Evolutionary conservation across 2,888 invertebrate species (phyloP), one percentile per base, ranked within the genome.

Genomic region (Phasia obesa): DNA sequence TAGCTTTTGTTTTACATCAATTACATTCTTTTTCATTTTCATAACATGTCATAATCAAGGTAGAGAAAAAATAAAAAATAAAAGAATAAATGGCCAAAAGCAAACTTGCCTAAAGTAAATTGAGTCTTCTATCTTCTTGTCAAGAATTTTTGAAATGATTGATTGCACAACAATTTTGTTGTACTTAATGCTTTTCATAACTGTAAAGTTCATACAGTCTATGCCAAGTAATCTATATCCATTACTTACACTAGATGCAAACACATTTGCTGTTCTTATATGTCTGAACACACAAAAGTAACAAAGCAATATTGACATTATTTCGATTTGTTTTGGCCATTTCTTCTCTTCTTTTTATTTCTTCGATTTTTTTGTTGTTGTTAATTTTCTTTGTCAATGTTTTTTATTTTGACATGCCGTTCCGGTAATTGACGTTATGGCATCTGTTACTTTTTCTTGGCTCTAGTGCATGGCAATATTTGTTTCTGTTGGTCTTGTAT

Each of bases 371-470:
- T 60, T 47, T 42, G 21, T 31, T 31, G 19, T 57, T 31, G 31
- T 55, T 11, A 21, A 49, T 57, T 74, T 74, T 79, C 53, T 73
- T 82, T 69, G 73, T 76, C 74, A 70, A 57, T 59, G 42, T 74
- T 71, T 67, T 65, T 13, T 55, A 47, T 84, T 64, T 55, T 65
- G 79, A 78, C 82, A 82, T 84, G 80, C 77, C 80, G 80, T 84
- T 84, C 80, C 84, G 82, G 80, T 82, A 80, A 82, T 82, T 82
- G 82, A 82, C 81, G 74, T 78, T 81, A 59, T 75, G 81, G 70
- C 64, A 84, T 80, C 69, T 60, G 71, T 67, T 31, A 55, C 21
- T 73, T 67, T 67, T 44, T 27, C 23, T 53, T 51, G 42, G 17
- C 15, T n/a, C n/a, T 23, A 44, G 31, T 23, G 67, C 76, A 62